A percentile compares a stretch with the other conserved stretches of the same genome.
phyloP scores from a whole-genome alignment of 2,113 vertebrate species.

The Stigmatopora nigra region DNA sequence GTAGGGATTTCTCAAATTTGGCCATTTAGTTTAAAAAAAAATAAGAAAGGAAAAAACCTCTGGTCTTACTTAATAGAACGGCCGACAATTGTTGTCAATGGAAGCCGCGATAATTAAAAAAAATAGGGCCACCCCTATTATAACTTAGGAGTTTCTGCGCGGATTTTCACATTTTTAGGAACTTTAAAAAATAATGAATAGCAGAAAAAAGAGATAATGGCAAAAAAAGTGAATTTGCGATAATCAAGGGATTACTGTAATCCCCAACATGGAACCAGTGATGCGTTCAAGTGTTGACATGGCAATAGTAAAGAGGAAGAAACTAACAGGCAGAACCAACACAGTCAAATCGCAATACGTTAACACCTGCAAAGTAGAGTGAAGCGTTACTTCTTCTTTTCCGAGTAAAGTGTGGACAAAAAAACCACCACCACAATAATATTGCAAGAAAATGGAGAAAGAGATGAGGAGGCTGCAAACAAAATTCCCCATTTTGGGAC shows the following conservation, averaged over 20 bases:
- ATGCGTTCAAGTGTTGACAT: not conserved
- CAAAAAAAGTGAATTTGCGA: too few relatives aligned
- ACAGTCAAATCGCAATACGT: not conserved
- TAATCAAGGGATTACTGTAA: not conserved
- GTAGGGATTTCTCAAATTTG: too few relatives aligned
- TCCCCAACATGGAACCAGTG: not conserved
- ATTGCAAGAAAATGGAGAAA: not conserved
- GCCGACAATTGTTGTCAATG: too few relatives aligned
- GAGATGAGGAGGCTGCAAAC: not conserved
- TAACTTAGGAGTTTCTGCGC: too few relatives aligned
- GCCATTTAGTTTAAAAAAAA: too few relatives aligned
- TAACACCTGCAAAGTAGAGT: not conserved
- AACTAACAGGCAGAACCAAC: not conserved
- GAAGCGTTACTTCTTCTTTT: not conserved
- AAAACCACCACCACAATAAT: not conserved
- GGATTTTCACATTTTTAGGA: too few relatives aligned
- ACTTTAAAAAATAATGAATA: too few relatives aligned
- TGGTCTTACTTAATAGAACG: too few relatives aligned
- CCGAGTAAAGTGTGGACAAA: not conserved
- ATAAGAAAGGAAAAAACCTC: too few relatives aligned
- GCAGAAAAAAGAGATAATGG: too few relatives aligned
- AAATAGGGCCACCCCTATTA: too few relatives aligned
- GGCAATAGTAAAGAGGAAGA: not conserved
- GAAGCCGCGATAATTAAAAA: too few relatives aligned
- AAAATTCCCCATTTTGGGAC: not conserved